Evolutionary conservation across 2,888 invertebrate genomes (phyloP).

Genomic region (Pollenia amentaria): DNA sequence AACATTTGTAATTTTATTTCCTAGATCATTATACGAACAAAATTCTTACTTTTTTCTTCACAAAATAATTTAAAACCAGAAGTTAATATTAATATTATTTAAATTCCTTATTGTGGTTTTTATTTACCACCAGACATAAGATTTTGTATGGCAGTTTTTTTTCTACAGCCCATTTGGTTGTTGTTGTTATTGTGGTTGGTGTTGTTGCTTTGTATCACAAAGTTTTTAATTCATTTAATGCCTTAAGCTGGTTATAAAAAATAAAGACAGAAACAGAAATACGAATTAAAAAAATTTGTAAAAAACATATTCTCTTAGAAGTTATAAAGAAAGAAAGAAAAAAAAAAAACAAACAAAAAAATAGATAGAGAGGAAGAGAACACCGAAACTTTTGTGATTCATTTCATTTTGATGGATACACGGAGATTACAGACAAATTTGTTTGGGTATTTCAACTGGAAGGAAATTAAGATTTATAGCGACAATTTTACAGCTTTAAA

Average conservation of each 20-base stretch:
- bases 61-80: constrained; percentile 34
- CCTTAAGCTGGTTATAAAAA: constrained; percentile 47
- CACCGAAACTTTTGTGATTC: constrained; percentile 22
- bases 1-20: no score
- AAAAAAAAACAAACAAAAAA: neutral
- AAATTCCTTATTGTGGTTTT: constrained; percentile 25
- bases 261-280: neutral
- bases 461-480: constrained; percentile 70
- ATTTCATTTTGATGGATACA: constrained; percentile 48
- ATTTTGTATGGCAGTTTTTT: neutral
- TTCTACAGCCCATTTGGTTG: neutral
- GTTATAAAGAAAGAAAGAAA: neutral
- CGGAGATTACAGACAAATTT: constrained; percentile 42
- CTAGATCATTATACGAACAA: no score
- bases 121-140: neutral
- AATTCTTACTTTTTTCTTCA: constrained; percentile 1
- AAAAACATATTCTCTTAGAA: neutral
- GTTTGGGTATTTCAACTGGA: neutral
- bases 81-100: constrained; percentile 49
- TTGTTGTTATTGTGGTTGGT: neutral
- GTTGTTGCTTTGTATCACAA: constrained; percentile 35
- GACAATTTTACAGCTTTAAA: constrained; percentile 64
- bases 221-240: constrained; percentile 70
- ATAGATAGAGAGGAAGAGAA: neutral
- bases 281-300: constrained; percentile 7